These are phyloP conservation scores for Hapalemur alaotrensis DNA, from an alignment of 2,797 vertebrate genomes.

Conservation along the genomic window DNA sequence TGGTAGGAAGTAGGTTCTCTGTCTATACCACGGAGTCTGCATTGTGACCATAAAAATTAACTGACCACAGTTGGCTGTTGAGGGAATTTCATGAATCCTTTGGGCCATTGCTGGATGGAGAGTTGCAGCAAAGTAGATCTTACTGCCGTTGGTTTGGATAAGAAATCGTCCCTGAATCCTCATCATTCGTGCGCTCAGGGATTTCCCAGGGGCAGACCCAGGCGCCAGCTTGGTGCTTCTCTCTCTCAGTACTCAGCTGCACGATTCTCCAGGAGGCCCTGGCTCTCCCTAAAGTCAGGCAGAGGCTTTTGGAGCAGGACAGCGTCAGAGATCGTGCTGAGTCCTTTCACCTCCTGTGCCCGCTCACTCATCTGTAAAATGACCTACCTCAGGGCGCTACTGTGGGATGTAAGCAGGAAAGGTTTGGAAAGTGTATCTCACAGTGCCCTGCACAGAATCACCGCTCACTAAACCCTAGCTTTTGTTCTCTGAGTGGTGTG, in stretches of 20 bases:
- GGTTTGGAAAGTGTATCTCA: background rate
- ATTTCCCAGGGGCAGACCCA: background rate
- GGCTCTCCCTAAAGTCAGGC: background rate
- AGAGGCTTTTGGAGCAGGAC: background rate
- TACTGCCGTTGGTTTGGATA: background rate
- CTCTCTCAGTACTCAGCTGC: background rate
- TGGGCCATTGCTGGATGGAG: background rate
- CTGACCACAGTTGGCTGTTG: background rate
- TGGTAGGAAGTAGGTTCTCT: background rate
- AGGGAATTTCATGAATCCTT: background rate
- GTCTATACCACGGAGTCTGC: background rate
- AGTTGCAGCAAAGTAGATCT: background rate
- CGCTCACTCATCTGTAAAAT: background rate
- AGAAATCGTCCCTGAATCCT: background rate
- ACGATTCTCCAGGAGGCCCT: background rate
- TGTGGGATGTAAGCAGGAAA: background rate
- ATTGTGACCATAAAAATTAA: background rate
- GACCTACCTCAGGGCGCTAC: background rate
- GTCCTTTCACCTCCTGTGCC: background rate
- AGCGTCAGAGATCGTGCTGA: background rate
- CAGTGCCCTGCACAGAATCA: background rate
- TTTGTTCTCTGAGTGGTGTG: background rate
- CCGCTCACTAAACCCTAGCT: background rate
- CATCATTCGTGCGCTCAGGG: background rate
- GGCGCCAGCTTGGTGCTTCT: background rate